Evolutionary conservation across 2,888 invertebrate genomes (phyloP).

Genomic region (Cataglyphis altisquamis): DNA sequence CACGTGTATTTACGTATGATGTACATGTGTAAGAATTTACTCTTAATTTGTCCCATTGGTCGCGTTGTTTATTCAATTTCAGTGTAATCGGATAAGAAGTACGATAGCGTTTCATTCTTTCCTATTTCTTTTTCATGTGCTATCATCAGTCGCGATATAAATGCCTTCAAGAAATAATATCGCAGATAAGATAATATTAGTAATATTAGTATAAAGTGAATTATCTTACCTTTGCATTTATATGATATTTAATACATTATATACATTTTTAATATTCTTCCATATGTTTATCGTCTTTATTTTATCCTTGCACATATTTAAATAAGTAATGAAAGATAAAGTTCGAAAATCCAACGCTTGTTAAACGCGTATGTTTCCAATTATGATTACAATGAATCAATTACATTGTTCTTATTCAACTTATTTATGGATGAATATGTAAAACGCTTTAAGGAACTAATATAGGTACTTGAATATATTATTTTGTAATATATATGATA

Average conservation of each 20-base stretch:
- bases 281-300: background rate
- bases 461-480: background rate
- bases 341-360: conserved; percentile 10
- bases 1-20: conserved; percentile 18
- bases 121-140: conserved; percentile 7
- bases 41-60: background rate
- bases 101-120: conserved; percentile 21
- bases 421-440: background rate
- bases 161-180: conserved; percentile 21
- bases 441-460: background rate
- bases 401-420: background rate
- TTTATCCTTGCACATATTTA: conserved; percentile 13
- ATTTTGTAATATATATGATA: background rate
- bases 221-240: conserved; percentile 14
- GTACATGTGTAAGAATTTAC: conserved; percentile 9
- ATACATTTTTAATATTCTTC: conserved; percentile 8
- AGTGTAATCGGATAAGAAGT: conserved; percentile 37
- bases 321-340: conserved; percentile 15
- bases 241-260: conserved; percentile 7
- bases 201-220: background rate
- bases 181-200: conserved; percentile 14
- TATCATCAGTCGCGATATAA: background rate
- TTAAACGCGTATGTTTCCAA: conserved; percentile 15
- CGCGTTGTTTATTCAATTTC: conserved; percentile 44
- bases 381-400: background rate